These are phyloP conservation scores for Pseudomugil tenellus DNA, from an alignment of 2,797 vertebrate genomes.

Conservation along the genomic window DNA sequence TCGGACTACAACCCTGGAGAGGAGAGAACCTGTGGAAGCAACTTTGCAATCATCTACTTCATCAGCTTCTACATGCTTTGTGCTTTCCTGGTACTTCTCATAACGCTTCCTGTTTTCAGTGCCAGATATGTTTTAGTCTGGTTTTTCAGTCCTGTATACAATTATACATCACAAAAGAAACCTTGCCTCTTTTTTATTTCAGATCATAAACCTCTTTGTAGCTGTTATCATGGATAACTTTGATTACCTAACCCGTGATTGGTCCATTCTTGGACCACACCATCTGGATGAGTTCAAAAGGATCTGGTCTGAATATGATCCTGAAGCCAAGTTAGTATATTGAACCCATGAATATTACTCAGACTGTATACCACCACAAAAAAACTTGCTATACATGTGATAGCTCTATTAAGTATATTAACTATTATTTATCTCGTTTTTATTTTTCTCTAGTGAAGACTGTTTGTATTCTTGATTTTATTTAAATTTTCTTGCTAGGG, in stretches of 20 bases:
- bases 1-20: conserved; percentile 92
- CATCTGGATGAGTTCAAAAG: conserved; percentile 98
- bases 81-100: conserved; percentile 90
- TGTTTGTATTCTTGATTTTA: background rate
- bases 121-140: background rate
- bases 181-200: conserved; percentile 44
- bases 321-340: conserved; percentile 94
- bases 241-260: conserved; percentile 98
- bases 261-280: conserved; percentile 98
- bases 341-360: background rate
- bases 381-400: background rate
- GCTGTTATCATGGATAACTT: conserved; percentile 99
- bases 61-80: conserved; percentile 99
- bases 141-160: background rate
- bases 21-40: conserved; percentile 93
- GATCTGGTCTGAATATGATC: conserved; percentile 99
- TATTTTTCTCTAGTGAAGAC: background rate
- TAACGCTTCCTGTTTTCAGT: background rate
- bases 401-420: background rate
- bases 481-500: conserved; percentile 78
- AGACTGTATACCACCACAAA: background rate
- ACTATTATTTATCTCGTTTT: background rate
- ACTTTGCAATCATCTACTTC: conserved; percentile 97
- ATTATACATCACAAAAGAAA: background rate
- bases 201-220: conserved; percentile 99